These are phyloP conservation scores for Hesperia comma DNA, from an alignment of 2,888 invertebrate genomes.

Conservation along the genomic window DNA sequence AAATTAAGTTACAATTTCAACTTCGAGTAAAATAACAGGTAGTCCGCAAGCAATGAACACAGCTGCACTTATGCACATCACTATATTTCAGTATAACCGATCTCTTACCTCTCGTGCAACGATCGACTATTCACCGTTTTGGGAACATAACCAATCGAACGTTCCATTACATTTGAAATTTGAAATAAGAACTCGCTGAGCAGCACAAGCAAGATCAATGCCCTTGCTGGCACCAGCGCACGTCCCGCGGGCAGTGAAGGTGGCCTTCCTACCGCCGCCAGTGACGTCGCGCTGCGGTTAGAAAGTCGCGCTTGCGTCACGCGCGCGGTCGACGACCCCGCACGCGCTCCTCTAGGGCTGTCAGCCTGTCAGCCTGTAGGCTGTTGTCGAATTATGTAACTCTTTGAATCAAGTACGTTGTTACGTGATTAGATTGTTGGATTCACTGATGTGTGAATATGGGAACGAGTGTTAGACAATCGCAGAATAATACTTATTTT, in stretches of 20 bases:
- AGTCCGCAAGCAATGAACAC: no score
- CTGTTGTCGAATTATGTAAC: slow-evolving; percentile 25
- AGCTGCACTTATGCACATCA: no score
- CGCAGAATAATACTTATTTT: no score
- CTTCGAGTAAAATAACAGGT: no score
- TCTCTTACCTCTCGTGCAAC: background rate
- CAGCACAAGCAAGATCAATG: slow-evolving; percentile 26
- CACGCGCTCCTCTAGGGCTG: slow-evolving; percentile 49
- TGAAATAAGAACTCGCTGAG: background rate
- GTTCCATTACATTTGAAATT: background rate
- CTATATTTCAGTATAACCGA: no score
- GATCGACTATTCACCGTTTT: background rate
- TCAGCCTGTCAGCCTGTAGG: background rate
- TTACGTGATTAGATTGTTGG: no score
- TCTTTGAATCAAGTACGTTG: background rate
- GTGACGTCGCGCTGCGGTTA: slow-evolving; percentile 73
- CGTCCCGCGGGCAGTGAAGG: slow-evolving; percentile 17
- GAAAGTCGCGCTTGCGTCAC: slow-evolving; percentile 82
- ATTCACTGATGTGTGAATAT: no score
- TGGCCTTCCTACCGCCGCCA: slow-evolving; percentile 15
- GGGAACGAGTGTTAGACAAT: no score
- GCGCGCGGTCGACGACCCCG: slow-evolving; percentile 69
- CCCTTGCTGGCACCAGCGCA: slow-evolving; percentile 21
- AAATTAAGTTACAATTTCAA: no score
- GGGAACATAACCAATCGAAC: background rate